These are phyloP conservation scores for Ditylenchus weischeri DNA, from an alignment of 2,888 invertebrate genomes.

Conservation along the genomic window DNA sequence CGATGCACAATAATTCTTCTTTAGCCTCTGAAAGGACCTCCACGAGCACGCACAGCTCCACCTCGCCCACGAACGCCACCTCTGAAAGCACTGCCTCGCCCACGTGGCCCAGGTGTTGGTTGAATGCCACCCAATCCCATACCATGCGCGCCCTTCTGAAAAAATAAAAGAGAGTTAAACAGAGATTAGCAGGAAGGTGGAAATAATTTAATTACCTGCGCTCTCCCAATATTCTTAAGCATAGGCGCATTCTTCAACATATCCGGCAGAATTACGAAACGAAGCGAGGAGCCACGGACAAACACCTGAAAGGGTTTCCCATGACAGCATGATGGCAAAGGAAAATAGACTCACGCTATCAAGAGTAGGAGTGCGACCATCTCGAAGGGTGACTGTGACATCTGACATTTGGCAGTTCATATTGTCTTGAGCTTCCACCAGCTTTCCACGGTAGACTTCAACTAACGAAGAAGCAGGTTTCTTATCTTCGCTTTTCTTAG, in stretches of 20 bases:
- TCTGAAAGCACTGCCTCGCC: conserved; percentile 35
- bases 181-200: no score
- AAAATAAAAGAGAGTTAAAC: no score
- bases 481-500: not conserved
- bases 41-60: conserved; percentile 39
- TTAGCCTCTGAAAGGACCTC: conserved; percentile 38
- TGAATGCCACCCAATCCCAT: conserved; percentile 54
- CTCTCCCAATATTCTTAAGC: conserved; percentile 60
- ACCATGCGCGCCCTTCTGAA: conserved; percentile 56
- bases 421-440: conserved; percentile 98
- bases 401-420: conserved; percentile 99
- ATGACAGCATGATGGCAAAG: no score
- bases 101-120: conserved; percentile 25
- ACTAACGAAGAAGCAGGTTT: conserved; percentile 38
- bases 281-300: conserved; percentile 93
- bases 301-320: conserved; percentile 65
- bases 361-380: conserved; percentile 81
- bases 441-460: conserved; percentile 91
- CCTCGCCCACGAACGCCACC: conserved; percentile 35
- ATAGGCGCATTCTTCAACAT: conserved; percentile 81
- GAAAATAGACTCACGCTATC: conserved; percentile 70
- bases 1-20: conserved; percentile 10
- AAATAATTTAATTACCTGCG: not conserved
- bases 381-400: conserved; percentile 64
- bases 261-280: conserved; percentile 94